Evolutionary conservation across 2,888 invertebrate genomes (phyloP).

Genomic region (Ichneumoninae sp.): DNA sequence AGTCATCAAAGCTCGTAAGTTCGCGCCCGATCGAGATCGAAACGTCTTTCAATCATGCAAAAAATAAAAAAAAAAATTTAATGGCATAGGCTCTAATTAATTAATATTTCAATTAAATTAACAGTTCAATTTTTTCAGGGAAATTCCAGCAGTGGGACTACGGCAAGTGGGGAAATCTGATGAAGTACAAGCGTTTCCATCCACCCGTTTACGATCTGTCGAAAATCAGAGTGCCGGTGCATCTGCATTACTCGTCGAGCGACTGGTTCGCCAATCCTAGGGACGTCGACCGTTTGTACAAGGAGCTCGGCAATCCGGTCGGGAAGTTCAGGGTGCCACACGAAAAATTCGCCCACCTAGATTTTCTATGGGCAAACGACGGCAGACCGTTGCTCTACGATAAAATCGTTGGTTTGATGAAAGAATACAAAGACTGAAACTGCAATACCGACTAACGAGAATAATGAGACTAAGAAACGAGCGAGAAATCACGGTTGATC

Average conservation of each 20-base stretch:
- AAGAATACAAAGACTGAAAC: slow-evolving; percentile 45
- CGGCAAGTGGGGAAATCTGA: slow-evolving; percentile 85
- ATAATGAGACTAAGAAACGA: not conserved
- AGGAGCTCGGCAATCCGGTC: slow-evolving; percentile 85
- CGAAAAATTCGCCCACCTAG: slow-evolving; percentile 88
- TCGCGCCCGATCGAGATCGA: not conserved
- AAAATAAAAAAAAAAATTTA: no score
- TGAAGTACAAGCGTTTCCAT: slow-evolving; percentile 84
- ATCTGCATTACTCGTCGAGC: slow-evolving; percentile 87
- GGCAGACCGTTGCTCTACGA: slow-evolving; percentile 86
- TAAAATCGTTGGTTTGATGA: slow-evolving; percentile 69
- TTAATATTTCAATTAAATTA: no score
- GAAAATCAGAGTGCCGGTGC: slow-evolving; percentile 87
- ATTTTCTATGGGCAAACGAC: slow-evolving; percentile 88
- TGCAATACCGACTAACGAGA: not conserved
- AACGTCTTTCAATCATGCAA: no score
- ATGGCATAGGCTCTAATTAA: no score
- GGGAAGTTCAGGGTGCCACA: slow-evolving; percentile 85
- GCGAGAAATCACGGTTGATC: not conserved
- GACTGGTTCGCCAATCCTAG: slow-evolving; percentile 87
- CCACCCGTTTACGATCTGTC: slow-evolving; percentile 87
- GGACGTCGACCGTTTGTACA: slow-evolving; percentile 86
- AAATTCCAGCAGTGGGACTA: slow-evolving; percentile 85
- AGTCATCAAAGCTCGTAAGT: slow-evolving; percentile 84
- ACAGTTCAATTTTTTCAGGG: slow-evolving; percentile 59